Base-by-base conservation (phyloP, 1,140 invertebrate genomes). In the Ostrea denselamellosa region DNA sequence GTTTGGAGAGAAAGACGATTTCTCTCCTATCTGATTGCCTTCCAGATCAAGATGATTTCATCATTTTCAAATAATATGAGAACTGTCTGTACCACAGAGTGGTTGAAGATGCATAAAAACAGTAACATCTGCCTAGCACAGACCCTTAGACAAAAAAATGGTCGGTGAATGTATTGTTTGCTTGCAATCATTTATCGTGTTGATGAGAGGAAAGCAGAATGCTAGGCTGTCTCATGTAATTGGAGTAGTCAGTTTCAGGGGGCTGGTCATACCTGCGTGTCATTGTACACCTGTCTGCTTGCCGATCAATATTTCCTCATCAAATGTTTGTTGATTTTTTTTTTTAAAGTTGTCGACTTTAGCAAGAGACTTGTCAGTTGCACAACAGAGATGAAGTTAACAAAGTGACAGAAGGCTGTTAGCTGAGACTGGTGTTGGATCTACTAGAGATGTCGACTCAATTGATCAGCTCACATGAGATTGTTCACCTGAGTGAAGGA, bases 181-280 rank as follows among this genome's bases (percentile, higher is more conserved):
- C 28, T 44, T 25, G n/a, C 51, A 71, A 81, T 77, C 65, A 86
- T 86, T 86, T 86, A 86, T 86, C 62, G 68, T 52, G 81, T 56
- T 83, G 87, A 83, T 83, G 85, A 88, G 53, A 77, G 54, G 58
- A 65, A 53, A 2, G 19, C 53, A 58, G 83, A 62, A 14, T 25
- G 51, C 28, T 85, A 34, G 83, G 54, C 22, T 85, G 53, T 85
- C 53, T 85, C 53, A 28, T 85, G 28, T 58, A 62, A 58, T 51
- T 22, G 19, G 82, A 54, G 19, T 83, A 34, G 83, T 56, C 83
- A 10, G 28, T 85, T 22, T 85, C 53, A 54, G 28, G n/a, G 83
- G 53, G 53, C 52, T 44, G 19, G 44, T 83, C 82, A 52, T 83
- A 53, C 44, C 82, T 53, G 44, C 9, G 7, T 22, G 34, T 54